These are phyloP conservation scores for Drosophila aff. DNA, from an alignment of 1,140 invertebrate genomes.

Conservation along the genomic window DNA sequence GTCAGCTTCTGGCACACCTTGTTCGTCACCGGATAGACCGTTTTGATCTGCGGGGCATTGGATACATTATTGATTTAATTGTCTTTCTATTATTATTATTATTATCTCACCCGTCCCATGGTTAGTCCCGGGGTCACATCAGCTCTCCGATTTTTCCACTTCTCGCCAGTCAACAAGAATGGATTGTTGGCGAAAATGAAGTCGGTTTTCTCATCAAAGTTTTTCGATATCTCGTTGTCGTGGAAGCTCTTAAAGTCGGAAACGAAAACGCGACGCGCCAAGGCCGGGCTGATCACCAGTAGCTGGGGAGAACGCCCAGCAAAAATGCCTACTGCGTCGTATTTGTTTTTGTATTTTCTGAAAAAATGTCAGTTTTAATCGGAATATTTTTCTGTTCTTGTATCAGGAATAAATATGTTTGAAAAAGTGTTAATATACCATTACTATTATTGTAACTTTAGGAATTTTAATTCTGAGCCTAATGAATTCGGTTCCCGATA, in stretches of 20 bases:
- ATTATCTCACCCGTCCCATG: slow-evolving; percentile 68
- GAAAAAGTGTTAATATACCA: too few relatives aligned
- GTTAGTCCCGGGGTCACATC: slow-evolving; percentile 87
- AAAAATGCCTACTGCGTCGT: slow-evolving; percentile 75
- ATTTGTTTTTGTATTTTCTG: slow-evolving; percentile 61
- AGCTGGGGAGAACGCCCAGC: slow-evolving; percentile 71
- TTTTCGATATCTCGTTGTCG: slow-evolving; percentile 68
- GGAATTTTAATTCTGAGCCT: too few relatives aligned
- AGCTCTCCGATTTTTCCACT: slow-evolving; percentile 87
- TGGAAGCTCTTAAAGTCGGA: slow-evolving; percentile 86
- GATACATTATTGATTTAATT: not conserved
- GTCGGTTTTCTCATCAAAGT: slow-evolving; percentile 85
- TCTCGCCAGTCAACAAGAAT: slow-evolving; percentile 84
- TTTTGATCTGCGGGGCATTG: slow-evolving; percentile 54
- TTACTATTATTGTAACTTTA: too few relatives aligned
- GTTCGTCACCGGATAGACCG: slow-evolving; percentile 76
- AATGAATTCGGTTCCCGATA: not conserved
- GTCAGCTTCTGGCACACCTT: slow-evolving; percentile 65
- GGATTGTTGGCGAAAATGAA: slow-evolving; percentile 85
- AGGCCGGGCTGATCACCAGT: slow-evolving; percentile 85
- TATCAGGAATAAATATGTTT: too few relatives aligned
- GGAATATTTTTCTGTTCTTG: too few relatives aligned
- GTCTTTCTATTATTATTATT: too few relatives aligned
- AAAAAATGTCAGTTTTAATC: not conserved
- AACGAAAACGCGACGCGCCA: slow-evolving; percentile 86